Evolutionary conservation across 2,888 invertebrate genomes (phyloP).

Genomic region (Stomorhina lunata): DNA sequence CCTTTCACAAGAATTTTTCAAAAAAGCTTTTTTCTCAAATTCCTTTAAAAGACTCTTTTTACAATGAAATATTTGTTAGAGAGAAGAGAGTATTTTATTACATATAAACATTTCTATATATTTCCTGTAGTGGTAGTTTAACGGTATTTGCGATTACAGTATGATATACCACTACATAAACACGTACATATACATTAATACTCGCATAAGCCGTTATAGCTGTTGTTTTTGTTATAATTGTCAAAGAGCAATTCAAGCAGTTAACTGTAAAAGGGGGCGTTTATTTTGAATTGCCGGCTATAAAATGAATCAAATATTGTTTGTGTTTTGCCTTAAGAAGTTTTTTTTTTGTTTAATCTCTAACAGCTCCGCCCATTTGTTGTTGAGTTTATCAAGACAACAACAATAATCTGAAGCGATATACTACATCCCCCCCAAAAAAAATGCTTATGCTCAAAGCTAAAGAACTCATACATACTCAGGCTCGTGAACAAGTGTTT

Average conservation of each 20-base stretch:
- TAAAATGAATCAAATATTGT: constrained; percentile 48
- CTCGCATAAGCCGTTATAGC: constrained; percentile 17
- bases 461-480: neutral
- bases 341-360: constrained; percentile 62
- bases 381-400: constrained; percentile 66
- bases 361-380: constrained; percentile 78
- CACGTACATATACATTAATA: neutral
- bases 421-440: neutral
- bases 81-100: neutral
- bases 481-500: neutral
- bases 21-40: constrained; percentile 29
- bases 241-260: constrained; percentile 45
- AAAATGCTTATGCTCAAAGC: neutral
- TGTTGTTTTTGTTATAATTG: constrained; percentile 68
- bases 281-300: constrained; percentile 72
- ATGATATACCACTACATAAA: too few species aligned
- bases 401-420: constrained; percentile 13
- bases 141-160: constrained; percentile 4
- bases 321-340: constrained; percentile 2
- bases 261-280: constrained; percentile 72
- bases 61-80: neutral
- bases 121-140: constrained; percentile 60
- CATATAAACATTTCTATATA: neutral
- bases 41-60: neutral
- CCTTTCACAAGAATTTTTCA: neutral